Evolutionary conservation across 1,140 invertebrate species (phyloP).

Genomic region (Aphelenchoides avenae): DNA sequence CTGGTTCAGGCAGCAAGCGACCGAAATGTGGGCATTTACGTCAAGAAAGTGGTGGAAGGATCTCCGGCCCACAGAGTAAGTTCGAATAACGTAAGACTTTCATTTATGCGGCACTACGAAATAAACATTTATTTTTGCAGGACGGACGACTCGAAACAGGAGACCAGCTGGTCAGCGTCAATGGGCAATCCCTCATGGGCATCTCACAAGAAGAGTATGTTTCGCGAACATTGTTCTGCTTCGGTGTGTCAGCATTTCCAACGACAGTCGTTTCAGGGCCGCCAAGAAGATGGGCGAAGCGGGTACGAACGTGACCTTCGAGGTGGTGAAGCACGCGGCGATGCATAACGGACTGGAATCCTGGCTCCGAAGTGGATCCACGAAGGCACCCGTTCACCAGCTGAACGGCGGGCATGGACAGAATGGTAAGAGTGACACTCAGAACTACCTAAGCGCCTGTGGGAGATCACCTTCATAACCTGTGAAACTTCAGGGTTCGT

Average conservation of each 20-base stretch:
- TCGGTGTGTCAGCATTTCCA: slow-evolving; percentile 5
- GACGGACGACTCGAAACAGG: slow-evolving; percentile 89
- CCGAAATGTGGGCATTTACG: slow-evolving; percentile 51
- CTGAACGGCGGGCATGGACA: slow-evolving; percentile 8
- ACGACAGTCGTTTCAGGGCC: slow-evolving; percentile 67
- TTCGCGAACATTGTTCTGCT: slow-evolving; percentile 60
- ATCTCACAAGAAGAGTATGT: slow-evolving; percentile 86
- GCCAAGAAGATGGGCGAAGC: slow-evolving; percentile 91
- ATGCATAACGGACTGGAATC: slow-evolving; percentile 80
- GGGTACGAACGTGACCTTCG: slow-evolving; percentile 82
- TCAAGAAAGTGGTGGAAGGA: slow-evolving; percentile 59
- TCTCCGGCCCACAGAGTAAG: slow-evolving; percentile 50
- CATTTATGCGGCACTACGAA: too few relatives aligned
- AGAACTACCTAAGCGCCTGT: slow-evolving; percentile 3
- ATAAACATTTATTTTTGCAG: slow-evolving; percentile 61
- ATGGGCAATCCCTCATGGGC: slow-evolving; percentile 89
- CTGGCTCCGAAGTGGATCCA: slow-evolving; percentile 15
- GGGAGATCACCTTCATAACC: slow-evolving; percentile 1
- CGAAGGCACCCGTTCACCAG: not conserved
- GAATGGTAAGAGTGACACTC: not conserved
- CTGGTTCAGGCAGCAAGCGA: slow-evolving; percentile 49
- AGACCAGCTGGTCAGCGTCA: slow-evolving; percentile 92
- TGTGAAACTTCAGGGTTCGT: not conserved
- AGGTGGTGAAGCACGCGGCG: slow-evolving; percentile 94
- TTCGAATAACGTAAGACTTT: slow-evolving; percentile 6